A percentile compares a stretch with the other conserved stretches of the same genome.
These are phyloP conservation scores for Arion vulgaris DNA, from an alignment of 1,140 invertebrate species.

Conservation along the genomic window DNA sequence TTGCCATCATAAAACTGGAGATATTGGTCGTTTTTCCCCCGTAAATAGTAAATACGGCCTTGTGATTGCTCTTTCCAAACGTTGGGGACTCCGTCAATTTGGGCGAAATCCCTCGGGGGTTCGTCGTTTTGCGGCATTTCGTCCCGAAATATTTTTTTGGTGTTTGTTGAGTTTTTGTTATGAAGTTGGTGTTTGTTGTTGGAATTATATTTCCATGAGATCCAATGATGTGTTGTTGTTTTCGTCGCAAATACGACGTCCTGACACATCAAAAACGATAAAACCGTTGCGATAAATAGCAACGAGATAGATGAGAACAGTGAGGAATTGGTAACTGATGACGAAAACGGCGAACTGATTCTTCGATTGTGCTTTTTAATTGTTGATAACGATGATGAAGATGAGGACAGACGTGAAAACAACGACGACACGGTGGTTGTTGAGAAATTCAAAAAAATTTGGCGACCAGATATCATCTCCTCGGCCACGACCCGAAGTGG, in stretches of 20 bases:
- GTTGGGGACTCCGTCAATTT: neutral
- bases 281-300: neutral
- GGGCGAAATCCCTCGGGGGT: neutral
- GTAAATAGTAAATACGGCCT: neutral
- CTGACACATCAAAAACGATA: neutral
- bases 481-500: neutral
- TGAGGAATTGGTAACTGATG: neutral
- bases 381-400: slow-evolving; percentile 10
- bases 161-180: neutral
- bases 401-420: neutral
- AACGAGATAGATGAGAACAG: neutral
- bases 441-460: neutral
- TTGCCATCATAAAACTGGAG: neutral
- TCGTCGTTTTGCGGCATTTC: neutral
- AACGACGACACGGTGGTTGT: neutral
- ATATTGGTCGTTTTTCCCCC: neutral
- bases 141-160: neutral
- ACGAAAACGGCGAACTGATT: neutral
- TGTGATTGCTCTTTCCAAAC: neutral
- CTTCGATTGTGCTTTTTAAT: neutral
- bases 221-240: neutral
- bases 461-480: slow-evolving; percentile 11
- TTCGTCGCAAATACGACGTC: neutral
- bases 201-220: neutral
- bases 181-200: neutral